phyloP scores from a whole-genome alignment of 1,140 invertebrate species.

The Stegodyphus mimosarum region DNA sequence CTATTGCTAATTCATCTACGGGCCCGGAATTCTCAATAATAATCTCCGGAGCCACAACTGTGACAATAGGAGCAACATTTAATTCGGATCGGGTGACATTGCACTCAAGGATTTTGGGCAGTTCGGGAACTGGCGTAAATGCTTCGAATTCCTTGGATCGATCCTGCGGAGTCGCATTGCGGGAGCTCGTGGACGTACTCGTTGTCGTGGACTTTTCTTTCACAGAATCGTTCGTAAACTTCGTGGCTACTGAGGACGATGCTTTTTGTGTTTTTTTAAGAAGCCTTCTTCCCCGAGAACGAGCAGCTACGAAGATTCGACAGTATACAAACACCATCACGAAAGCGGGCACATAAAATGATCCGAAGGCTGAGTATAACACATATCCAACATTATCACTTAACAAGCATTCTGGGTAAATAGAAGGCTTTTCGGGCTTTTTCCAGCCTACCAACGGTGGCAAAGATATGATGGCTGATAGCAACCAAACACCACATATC shows the following conservation, averaged over 20 bases:
- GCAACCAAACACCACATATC: slow-evolving; percentile 74
- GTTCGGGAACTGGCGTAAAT: slow-evolving; percentile 4
- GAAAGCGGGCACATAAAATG: slow-evolving; percentile 97
- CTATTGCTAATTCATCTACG: neutral
- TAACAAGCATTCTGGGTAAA: slow-evolving; percentile 67
- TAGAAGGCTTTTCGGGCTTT: slow-evolving; percentile 55
- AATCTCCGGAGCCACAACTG: slow-evolving; percentile 23
- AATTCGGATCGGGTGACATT: slow-evolving; percentile 21
- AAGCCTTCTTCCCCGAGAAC: slow-evolving; percentile 81
- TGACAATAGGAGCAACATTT: slow-evolving; percentile 1
- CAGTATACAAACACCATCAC: slow-evolving; percentile 99
- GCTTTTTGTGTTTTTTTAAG: slow-evolving; percentile 46
- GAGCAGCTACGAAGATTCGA: slow-evolving; percentile 96
- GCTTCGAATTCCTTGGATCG: slow-evolving; percentile 25
- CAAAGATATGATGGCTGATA: slow-evolving; percentile 59
- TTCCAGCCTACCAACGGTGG: slow-evolving; percentile 61
- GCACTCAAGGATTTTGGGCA: slow-evolving; percentile 31
- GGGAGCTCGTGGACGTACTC: slow-evolving; percentile 64
- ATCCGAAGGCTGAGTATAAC: slow-evolving; percentile 95
- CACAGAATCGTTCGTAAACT: slow-evolving; percentile 52
- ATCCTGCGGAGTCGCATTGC: slow-evolving; percentile 64
- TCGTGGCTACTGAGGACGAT: neutral
- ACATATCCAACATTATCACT: slow-evolving; percentile 96
- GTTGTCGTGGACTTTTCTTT: slow-evolving; percentile 63
- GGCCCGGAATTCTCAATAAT: slow-evolving; percentile 41